phyloP scores from a whole-genome alignment of 2,797 vertebrate genomes.

The Lutjanus argentimaculatus region DNA sequence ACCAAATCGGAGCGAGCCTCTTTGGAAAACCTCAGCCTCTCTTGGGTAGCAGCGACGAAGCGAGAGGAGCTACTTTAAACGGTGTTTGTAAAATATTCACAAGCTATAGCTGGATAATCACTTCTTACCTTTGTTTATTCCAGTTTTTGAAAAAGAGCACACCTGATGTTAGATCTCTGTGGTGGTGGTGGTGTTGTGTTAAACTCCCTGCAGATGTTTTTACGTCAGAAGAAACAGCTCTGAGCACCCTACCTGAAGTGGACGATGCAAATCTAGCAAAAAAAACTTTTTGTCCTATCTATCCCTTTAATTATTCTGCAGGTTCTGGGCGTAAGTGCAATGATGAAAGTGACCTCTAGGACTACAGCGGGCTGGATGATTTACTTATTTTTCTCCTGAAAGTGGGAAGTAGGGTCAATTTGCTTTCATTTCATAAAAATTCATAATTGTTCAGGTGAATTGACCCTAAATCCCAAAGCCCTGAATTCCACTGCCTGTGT shows the following conservation, averaged over 20 bases:
- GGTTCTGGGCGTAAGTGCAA: conserved; percentile 76
- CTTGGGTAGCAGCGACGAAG: conserved; percentile 34
- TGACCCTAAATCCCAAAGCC: conserved; percentile 36
- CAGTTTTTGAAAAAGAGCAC: conserved; percentile 37
- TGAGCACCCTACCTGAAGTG: conserved; percentile 27
- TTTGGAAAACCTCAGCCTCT: conserved; percentile 44
- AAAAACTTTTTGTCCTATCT: conserved; percentile 23
- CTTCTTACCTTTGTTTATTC: conserved; percentile 49
- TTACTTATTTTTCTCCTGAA: conserved; percentile 15
- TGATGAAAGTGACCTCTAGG: conserved; percentile 48
- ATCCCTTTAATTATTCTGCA: conserved; percentile 75
- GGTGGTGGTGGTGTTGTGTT: conserved; percentile 53
- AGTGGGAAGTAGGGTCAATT: conserved; percentile 8
- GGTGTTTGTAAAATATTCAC: conserved; percentile 51
- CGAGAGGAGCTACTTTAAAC: conserved; percentile 6
- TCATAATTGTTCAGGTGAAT: conserved; percentile 5
- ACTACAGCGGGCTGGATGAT: conserved; percentile 1
- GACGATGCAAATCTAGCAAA: conserved; percentile 49
- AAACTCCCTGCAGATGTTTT: conserved; percentile 40
- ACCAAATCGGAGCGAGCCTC: conserved; percentile 39
- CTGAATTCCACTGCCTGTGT: conserved; percentile 58
- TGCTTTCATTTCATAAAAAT: conserved; percentile 34
- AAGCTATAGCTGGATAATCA: conserved; percentile 43
- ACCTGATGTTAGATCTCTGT: conserved; percentile 40
- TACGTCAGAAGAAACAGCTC: conserved; percentile 26